Conservation (phyloP, 2,113 vertebrate species). For the Alosa alosa region DNA sequence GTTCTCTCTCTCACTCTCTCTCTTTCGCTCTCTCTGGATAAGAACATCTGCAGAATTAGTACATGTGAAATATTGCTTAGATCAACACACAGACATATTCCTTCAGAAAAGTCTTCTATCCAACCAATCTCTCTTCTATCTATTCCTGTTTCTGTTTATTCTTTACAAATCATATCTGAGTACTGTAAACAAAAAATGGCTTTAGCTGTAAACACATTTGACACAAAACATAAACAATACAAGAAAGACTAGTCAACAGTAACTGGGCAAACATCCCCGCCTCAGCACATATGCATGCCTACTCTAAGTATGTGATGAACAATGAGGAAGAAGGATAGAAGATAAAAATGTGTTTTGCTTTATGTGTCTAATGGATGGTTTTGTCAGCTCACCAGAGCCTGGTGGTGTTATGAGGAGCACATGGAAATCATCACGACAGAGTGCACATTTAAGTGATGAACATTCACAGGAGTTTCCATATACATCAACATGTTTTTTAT, state of each 20-base stretch:
- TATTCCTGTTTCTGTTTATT: not conserved
- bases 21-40: not conserved
- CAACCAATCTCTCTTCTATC: not conserved
- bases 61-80: not conserved
- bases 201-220: not conserved
- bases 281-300: not conserved
- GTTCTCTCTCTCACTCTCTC: too few relatives aligned
- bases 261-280: not conserved
- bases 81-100: not conserved
- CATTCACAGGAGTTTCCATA: not conserved
- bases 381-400: not conserved
- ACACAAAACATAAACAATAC: not conserved
- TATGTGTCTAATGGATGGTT: not conserved
- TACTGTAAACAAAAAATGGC: not conserved
- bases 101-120: not conserved
- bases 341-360: not conserved
- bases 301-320: too few relatives aligned
- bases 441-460: not conserved
- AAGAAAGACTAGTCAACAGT: not conserved
- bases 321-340: too few relatives aligned
- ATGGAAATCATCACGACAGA: not conserved
- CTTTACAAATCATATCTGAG: not conserved
- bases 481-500: slow-evolving; percentile 15
- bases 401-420: not conserved
- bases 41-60: slow-evolving; percentile 7